Conservation (phyloP, 2,888 invertebrate genomes). For the Synanthedon andrenaeformis region DNA sequence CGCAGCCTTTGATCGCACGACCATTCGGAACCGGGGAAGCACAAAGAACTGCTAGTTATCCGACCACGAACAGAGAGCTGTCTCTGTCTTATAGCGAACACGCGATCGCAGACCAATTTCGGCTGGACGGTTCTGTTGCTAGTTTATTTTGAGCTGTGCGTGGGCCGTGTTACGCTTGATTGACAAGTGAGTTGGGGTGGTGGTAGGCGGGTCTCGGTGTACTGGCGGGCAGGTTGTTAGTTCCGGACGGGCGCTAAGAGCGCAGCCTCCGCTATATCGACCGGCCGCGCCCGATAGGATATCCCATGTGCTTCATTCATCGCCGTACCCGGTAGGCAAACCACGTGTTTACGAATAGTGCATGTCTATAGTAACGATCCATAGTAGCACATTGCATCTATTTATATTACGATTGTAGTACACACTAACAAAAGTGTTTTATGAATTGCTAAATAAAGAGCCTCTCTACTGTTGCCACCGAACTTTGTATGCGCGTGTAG, state of each 20-base stretch:
- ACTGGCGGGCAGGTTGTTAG: conserved; percentile 8
- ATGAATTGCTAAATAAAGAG: no score
- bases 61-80: conserved; percentile 8
- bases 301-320: conserved; percentile 46
- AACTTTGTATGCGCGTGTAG: no score
- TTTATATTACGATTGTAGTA: conserved; percentile 1
- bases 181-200: not conserved
- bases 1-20: conserved; percentile 11
- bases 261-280: conserved; percentile 57
- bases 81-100: not conserved
- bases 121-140: not conserved
- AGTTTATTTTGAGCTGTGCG: not conserved
- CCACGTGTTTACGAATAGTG: not conserved
- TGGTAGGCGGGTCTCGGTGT: not conserved
- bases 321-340: conserved; percentile 10
- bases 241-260: conserved; percentile 36
- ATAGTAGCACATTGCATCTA: not conserved
- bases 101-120: not conserved
- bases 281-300: conserved; percentile 39
- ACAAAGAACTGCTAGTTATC: conserved; percentile 9
- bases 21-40: conserved; percentile 2
- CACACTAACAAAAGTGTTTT: no score
- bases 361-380: not conserved
- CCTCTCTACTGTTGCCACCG: no score
- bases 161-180: not conserved